Evolutionary conservation across 1,140 invertebrate genomes (phyloP).

Genomic region (Olivierus martensii): DNA sequence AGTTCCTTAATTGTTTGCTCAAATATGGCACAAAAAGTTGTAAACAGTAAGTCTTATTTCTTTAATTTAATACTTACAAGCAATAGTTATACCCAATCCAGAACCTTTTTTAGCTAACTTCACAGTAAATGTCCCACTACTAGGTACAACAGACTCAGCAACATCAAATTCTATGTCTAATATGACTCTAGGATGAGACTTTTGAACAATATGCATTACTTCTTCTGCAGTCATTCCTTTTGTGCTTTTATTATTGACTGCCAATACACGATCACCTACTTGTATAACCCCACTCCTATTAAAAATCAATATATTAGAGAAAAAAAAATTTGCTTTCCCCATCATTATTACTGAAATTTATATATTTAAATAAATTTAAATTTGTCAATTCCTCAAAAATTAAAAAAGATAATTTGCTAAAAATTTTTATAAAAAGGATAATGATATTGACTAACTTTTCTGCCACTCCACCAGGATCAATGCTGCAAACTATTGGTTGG

Average conservation of each 20-base stretch:
- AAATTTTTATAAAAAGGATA: too few relatives aligned
- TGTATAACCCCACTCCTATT: slow-evolving; percentile 56
- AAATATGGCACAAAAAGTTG: too few relatives aligned
- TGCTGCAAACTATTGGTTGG: slow-evolving; percentile 42
- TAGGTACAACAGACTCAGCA: slow-evolving; percentile 77
- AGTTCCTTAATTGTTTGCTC: too few relatives aligned
- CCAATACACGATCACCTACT: slow-evolving; percentile 64
- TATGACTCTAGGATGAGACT: slow-evolving; percentile 32
- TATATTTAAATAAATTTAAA: too few relatives aligned
- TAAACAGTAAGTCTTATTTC: too few relatives aligned
- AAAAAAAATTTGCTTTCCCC: not conserved
- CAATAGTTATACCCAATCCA: slow-evolving; percentile 74
- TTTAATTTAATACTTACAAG: slow-evolving; percentile 41
- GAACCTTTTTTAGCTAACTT: slow-evolving; percentile 61
- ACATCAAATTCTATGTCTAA: slow-evolving; percentile 79
- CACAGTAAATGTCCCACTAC: slow-evolving; percentile 76
- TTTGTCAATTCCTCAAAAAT: too few relatives aligned
- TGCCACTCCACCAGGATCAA: slow-evolving; percentile 52
- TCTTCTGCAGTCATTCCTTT: slow-evolving; percentile 36
- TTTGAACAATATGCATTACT: slow-evolving; percentile 33
- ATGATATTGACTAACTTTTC: slow-evolving; percentile 61
- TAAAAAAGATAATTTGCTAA: too few relatives aligned
- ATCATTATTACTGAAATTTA: not conserved
- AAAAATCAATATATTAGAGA: not conserved
- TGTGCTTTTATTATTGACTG: slow-evolving; percentile 51